These are phyloP conservation scores for Pongo pygmaeus DNA, from an alignment of 2,113 vertebrate genomes.

Conservation along the genomic window DNA sequence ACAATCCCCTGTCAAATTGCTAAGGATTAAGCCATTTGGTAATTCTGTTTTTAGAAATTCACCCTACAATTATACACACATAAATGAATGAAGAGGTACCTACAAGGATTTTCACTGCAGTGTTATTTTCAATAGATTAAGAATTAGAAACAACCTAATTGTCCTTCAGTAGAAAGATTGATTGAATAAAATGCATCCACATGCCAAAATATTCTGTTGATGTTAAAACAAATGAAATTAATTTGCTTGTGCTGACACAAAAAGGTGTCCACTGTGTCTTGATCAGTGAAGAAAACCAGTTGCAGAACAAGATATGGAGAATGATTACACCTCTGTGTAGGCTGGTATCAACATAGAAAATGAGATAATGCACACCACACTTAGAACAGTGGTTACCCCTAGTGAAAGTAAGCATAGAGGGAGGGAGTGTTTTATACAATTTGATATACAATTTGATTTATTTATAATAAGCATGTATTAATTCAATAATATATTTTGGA, in stretches of 20 bases:
- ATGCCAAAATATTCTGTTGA: neutral
- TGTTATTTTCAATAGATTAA: constrained; percentile 22
- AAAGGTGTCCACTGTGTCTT: neutral
- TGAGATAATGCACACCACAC: rapidly evolving
- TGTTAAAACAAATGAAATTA: neutral
- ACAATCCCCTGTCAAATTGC: neutral
- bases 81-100: neutral
- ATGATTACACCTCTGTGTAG: neutral
- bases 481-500: neutral
- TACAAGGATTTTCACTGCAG: neutral
- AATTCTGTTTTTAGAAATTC: constrained; percentile 32
- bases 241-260: neutral
- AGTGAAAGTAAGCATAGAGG: neutral
- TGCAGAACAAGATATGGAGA: neutral
- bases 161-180: neutral
- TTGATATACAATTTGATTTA: neutral
- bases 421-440: neutral
- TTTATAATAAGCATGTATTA: neutral
- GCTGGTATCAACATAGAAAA: neutral
- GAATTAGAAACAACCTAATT: constrained; percentile 5
- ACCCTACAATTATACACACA: constrained; percentile 42
- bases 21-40: neutral
- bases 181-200: neutral
- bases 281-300: neutral
- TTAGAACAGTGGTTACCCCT: neutral